Percentiles rank a stretch among this genome's conserved stretches.
Evolutionary conservation across 1,140 invertebrate species (phyloP).

Genomic region (Heliconius eleuchia): DNA sequence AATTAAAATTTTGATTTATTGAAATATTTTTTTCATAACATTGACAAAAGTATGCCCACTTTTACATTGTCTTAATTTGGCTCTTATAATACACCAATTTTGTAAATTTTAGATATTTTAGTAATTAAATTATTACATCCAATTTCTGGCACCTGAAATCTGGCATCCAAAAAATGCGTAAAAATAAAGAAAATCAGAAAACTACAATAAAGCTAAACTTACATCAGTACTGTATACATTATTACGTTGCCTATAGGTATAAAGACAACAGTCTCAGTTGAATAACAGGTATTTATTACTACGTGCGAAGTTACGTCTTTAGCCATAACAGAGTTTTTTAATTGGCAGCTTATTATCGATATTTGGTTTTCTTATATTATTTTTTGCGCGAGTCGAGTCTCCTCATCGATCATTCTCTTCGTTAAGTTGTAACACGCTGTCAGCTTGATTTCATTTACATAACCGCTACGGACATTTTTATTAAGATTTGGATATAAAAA

Average conservation of each 20-base stretch:
- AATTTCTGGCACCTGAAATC: too few species aligned
- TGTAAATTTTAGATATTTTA: too few species aligned
- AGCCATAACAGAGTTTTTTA: background rate
- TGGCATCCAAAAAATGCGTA: background rate
- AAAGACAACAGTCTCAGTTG: background rate
- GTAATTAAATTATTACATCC: too few species aligned
- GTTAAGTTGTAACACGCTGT: conserved; percentile 12
- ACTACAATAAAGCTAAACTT: background rate
- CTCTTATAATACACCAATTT: too few species aligned
- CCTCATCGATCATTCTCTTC: conserved; percentile 10
- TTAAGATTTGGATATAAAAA: background rate
- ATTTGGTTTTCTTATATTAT: conserved; percentile 4
- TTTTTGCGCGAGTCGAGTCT: conserved; percentile 6
- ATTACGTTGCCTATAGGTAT: background rate
- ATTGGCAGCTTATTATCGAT: conserved; percentile 7
- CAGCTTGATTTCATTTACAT: conserved; percentile 12
- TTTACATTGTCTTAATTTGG: too few species aligned
- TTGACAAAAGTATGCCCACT: too few species aligned
- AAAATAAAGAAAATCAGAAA: background rate
- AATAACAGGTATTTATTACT: conserved; percentile 1
- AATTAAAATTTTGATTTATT: too few species aligned
- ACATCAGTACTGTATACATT: too few species aligned
- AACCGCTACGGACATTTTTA: background rate
- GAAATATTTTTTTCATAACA: too few species aligned
- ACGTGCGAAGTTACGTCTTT: background rate